phyloP scores from a whole-genome alignment of 2,797 vertebrate species.

The Gastrophryne carolinensis region DNA sequence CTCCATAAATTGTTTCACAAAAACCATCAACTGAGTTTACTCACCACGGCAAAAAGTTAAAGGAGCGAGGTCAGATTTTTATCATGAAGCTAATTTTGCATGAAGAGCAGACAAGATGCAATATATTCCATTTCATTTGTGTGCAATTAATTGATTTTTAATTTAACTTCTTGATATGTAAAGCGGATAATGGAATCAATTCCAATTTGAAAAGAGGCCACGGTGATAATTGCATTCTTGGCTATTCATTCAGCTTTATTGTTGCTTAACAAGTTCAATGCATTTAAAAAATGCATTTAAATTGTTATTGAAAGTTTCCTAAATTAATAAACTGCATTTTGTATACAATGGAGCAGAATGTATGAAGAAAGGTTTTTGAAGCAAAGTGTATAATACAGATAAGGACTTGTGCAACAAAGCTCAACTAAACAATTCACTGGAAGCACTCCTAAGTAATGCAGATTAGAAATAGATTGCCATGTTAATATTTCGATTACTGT shows the following conservation, averaged over 20 bases:
- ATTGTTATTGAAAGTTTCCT: slow-evolving; percentile 51
- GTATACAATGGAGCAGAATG: slow-evolving; percentile 18
- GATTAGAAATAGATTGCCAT: slow-evolving; percentile 24
- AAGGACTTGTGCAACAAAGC: slow-evolving; percentile 28
- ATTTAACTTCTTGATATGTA: slow-evolving; percentile 52
- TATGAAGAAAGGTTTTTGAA: slow-evolving; percentile 16
- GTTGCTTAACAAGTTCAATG: slow-evolving; percentile 51
- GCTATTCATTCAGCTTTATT: slow-evolving; percentile 48
- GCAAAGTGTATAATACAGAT: slow-evolving; percentile 15
- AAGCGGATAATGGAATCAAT: slow-evolving; percentile 49
- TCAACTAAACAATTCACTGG: slow-evolving; percentile 2
- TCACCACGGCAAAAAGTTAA: slow-evolving; percentile 36
- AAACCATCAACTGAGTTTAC: not conserved
- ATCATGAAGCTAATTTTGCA: slow-evolving; percentile 40
- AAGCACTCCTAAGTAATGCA: slow-evolving; percentile 15
- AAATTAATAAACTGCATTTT: slow-evolving; percentile 49
- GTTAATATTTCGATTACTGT: slow-evolving; percentile 26
- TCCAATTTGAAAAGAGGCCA: slow-evolving; percentile 46
- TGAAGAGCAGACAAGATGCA: slow-evolving; percentile 38
- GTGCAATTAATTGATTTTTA: slow-evolving; percentile 53
- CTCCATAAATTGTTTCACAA: slow-evolving; percentile 3
- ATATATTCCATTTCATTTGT: slow-evolving; percentile 50
- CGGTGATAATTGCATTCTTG: slow-evolving; percentile 46
- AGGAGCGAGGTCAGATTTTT: slow-evolving; percentile 21
- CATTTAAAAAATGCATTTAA: slow-evolving; percentile 46